Percentiles rank a stretch among this genome's conserved stretches.
Evolutionary conservation across 1,140 invertebrate species (phyloP).

Genomic region (Drosophila sturtevanti): DNA sequence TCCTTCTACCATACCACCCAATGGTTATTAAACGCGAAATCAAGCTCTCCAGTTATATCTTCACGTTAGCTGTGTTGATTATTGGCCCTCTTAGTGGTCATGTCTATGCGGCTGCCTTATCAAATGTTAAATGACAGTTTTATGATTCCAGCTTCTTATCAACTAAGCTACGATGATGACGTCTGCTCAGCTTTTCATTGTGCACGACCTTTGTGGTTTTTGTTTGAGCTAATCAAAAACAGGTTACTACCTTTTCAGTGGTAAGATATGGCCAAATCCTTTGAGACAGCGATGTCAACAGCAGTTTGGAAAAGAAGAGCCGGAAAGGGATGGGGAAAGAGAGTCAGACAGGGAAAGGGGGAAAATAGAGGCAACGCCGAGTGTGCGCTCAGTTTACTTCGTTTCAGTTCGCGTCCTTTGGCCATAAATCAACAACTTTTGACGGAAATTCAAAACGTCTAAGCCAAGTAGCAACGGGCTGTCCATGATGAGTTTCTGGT

Average conservation of each 20-base stretch:
- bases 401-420: slow-evolving; percentile 35
- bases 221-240: slow-evolving; percentile 50
- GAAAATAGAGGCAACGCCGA: not conserved
- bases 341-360: not conserved
- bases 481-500: slow-evolving; percentile 3
- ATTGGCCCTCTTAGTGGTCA: not conserved
- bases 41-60: not conserved
- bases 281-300: slow-evolving; percentile 32
- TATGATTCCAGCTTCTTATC: slow-evolving; percentile 50
- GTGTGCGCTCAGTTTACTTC: slow-evolving; percentile 57
- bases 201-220: slow-evolving; percentile 35
- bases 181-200: slow-evolving; percentile 16
- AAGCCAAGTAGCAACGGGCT: slow-evolving; percentile 10
- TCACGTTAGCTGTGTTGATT: not conserved
- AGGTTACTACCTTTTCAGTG: slow-evolving; percentile 62
- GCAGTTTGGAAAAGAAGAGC: slow-evolving; percentile 19
- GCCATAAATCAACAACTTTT: slow-evolving; percentile 74
- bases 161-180: not conserved
- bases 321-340: slow-evolving; percentile 30
- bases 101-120: slow-evolving; percentile 37
- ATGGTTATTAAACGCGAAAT: slow-evolving; percentile 8
- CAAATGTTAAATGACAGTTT: slow-evolving; percentile 52
- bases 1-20: no score
- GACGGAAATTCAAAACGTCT: slow-evolving; percentile 66
- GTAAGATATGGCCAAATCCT: slow-evolving; percentile 46